phyloP scores from a whole-genome alignment of 2,888 invertebrate genomes.

The Neoaliturus tenellus region DNA sequence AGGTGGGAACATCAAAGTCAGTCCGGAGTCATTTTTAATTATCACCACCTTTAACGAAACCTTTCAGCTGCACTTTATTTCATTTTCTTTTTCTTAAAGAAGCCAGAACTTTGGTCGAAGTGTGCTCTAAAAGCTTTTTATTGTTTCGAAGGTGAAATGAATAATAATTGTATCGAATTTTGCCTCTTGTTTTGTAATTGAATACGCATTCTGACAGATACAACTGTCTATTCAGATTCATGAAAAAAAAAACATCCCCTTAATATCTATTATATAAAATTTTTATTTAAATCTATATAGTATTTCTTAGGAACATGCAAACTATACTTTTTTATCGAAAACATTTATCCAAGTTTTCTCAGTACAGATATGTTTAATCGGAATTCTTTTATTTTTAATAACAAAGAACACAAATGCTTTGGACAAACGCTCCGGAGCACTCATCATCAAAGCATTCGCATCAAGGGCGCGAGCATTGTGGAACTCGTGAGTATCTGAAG shows the following conservation, averaged over 20 bases:
- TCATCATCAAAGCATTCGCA: not conserved
- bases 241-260: no score
- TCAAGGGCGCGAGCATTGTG: not conserved
- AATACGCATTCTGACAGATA: no score
- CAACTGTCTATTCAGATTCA: no score
- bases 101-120: not conserved
- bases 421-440: not conserved
- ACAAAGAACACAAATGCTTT: no score
- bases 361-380: no score
- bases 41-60: conserved; percentile 35
- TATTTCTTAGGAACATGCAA: no score
- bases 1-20: conserved; percentile 21
- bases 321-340: no score
- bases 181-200: not conserved
- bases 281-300: no score
- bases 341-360: no score
- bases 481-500: not conserved
- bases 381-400: no score
- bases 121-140: not conserved
- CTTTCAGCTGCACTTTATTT: conserved; percentile 21
- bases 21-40: conserved; percentile 20
- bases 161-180: conserved; percentile 8
- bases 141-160: not conserved
- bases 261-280: no score
- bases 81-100: conserved; percentile 23